Base-by-base conservation (phyloP, 2,797 vertebrate genomes). In the Tenualosa ilisha region DNA sequence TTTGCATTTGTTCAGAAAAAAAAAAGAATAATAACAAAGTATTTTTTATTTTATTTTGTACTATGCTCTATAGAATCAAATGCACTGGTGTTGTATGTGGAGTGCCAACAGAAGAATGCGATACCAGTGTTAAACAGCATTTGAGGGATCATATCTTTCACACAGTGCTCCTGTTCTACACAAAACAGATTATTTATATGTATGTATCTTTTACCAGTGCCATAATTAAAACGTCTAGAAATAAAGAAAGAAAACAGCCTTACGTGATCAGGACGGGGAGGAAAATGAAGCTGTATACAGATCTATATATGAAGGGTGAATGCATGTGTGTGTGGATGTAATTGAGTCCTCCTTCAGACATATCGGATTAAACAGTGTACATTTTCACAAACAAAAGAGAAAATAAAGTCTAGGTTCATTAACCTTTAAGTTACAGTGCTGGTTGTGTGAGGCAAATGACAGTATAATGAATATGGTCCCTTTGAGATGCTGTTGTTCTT, bases 401-500 rank as follows among this genome's bases (percentile, higher is more conserved):
- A 40, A 31, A 68, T 13, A 68, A 17, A 40, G 20, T 17, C 40
- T 79, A 46, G 72, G 40, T 82, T 31, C 37, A 84, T 82, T 82
- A 37, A 81, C 31, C 53, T 81, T 75, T 49, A 7, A 59, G 84
- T 86, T 86, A 83, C 43, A 54, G 51, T 88, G 63, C 59, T 82
- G 82, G n/a, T 86, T 81, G 37, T 72, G 24, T 83, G 51, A 85
- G 82, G 81, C 87, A 22, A 86, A 82, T 31, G 51, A 83, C 81
- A 40, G 84, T 65, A 53, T 85, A 65, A 50, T 65, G 22, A 85
- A 84, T 90, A 94, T 96, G 95, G 95, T 96, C 95, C 96, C 96
- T 96, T 96, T 95, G 92, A 95, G 95, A 96, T 96, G 96, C 93
- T 96, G 95, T 89, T 93, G 95, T 89, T 93, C 92, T 95, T 92